Base-by-base conservation (phyloP, 2,888 invertebrate genomes). In the Amorpha juglandis region DNA sequence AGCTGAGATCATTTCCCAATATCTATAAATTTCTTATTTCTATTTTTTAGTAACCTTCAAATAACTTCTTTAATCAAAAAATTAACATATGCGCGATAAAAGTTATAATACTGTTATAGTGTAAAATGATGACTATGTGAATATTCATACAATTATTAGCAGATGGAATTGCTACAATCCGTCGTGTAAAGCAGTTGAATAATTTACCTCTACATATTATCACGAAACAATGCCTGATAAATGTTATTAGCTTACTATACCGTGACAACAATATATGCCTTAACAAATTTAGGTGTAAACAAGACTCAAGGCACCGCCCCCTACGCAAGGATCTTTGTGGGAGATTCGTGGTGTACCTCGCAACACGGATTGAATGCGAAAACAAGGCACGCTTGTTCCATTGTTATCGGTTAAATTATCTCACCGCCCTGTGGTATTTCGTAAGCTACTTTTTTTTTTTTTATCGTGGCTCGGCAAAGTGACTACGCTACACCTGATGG, bases 281-380 rank as follows among this genome's bases (percentile, higher is more conserved):
- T 69, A 71, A 81, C 84, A 82, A 84, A 82, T 84, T 78, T n/a
- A n/a, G 76, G 75, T 79, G 80, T 80, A 82, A 83, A 84, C 81
- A 85, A 75, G 73, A 71, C 74, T 69, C 68, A 71, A 71, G 71
- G 71, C 74, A 73, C 74, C 79, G 74, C 71, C 70, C n/a, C n/a
- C n/a, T n/a, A 69, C 78, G 78, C 70, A 69, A 78, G 78, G 80
- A 77, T 80, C 74, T 78, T 70, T 67, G 71, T 71, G 75, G 73
- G 71, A 77, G 78, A 77, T 81, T 74, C 77, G 78, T 80, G 77
- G 76, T 76, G 76, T 75, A 45, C 9, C 45, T 1, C 73, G 77
- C 80, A 78, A 83, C 82, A 79, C 67, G 80, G 79, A 79, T 80
- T 74, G 78, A 80, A 80, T 80, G 72, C 75, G 77, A 77, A 78